A percentile compares a stretch with the other conserved stretches of the same genome.
Evolutionary conservation across 2,113 vertebrate genomes (phyloP).

Genomic region (Crocuta crocuta): DNA sequence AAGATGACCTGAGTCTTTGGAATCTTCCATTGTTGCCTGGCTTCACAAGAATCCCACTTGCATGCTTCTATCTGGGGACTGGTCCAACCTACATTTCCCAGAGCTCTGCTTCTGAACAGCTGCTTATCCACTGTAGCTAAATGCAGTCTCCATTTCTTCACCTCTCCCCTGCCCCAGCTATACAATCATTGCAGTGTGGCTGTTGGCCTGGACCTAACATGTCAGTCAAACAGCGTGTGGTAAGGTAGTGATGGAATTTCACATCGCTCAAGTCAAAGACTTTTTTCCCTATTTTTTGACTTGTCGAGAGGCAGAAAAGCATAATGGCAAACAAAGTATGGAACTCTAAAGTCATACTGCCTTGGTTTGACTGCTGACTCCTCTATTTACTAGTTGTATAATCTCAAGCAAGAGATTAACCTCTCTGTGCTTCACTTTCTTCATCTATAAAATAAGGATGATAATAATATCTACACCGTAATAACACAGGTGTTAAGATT

Average conservation of each 20-base stretch:
- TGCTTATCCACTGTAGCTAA: neutral
- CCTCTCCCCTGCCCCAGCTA: rapidly evolving
- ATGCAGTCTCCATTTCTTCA: neutral
- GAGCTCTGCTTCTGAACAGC: neutral
- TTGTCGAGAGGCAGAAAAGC: neutral
- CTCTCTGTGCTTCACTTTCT: neutral
- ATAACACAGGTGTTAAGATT: neutral
- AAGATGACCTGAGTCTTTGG: neutral
- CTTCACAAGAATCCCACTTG: neutral
- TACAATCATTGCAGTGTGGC: neutral
- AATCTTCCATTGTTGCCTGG: neutral
- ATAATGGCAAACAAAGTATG: neutral
- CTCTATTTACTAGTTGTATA: neutral
- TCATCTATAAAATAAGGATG: neutral
- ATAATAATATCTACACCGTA: neutral
- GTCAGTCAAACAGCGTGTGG: neutral
- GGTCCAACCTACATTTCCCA: neutral
- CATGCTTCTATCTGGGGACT: neutral
- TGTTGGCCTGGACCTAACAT: neutral
- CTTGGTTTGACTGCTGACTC: neutral
- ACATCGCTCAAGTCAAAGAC: neutral
- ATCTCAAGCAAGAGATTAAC: neutral
- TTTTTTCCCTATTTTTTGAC: neutral
- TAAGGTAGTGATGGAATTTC: neutral
- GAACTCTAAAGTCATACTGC: neutral